Base-by-base conservation (phyloP, 2,797 vertebrate genomes). In the Triplophysa yarkandensis region DNA sequence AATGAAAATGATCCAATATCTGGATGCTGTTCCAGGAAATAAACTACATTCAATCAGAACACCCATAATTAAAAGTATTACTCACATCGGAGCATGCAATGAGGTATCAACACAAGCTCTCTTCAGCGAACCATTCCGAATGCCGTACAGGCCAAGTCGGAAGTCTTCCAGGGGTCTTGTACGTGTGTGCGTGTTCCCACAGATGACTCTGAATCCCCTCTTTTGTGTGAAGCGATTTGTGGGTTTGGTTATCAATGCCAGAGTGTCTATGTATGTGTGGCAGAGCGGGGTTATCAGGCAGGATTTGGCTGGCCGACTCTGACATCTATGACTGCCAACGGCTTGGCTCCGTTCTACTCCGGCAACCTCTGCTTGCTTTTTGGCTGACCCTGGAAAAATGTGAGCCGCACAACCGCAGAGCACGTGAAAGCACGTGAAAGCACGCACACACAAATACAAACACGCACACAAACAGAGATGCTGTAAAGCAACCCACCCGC, bases 51-150 rank as follows among this genome's bases (percentile, higher is more conserved):
- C 74, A 83, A 80, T 75, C 85, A 83, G 86, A 90, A 89, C 90
- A 89, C 88, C 90, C 90, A 87, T 87, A 88, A 90, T 91, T 90
- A 90, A 88, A 87, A 86, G 86, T 86, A 88, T 89, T 89, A 89
- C 87, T 91, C 88, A 90, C 84, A 86, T 88, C 87, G 87, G 89
- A 87, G 86, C 83, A 88, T 82, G 80, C 83, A 83, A 77, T 84
- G 82, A 90, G 85, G 85, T 85, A 87, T 89, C 87, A 85, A 85
- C 75, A 83, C 78, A 86, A 86, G 84, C 76, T 79, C 80, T 85
- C 64, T 77, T 77, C 68, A 83, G 83, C 77, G 66, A 81, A 64
- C 73, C 83, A 80, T 85, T 77, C 75, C 80, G 70, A 78, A 61
- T 67, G 80, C 80, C 77, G 83, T 81, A 75, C 79, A 78, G 82